Evolutionary conservation across 92 coral and sea anemone species (phyloP).

Genomic region (Epizoanthus ramosus): DNA sequence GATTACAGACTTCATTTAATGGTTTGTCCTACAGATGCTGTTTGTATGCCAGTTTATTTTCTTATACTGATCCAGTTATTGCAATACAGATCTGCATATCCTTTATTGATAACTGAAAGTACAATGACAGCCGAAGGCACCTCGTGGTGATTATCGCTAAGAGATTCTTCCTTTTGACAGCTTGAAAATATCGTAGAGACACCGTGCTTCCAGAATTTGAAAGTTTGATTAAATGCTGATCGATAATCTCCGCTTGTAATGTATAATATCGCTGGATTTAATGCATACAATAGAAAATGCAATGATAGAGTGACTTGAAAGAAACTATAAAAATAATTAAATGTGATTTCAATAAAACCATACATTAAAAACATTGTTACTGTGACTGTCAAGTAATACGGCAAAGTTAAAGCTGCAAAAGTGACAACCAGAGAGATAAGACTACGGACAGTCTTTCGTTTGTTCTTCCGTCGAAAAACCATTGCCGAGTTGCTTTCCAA

Average conservation of each 20-base stretch:
- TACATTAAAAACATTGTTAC: not conserved
- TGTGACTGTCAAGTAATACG: not conserved
- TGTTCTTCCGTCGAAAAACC: not conserved
- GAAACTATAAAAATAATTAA: not conserved
- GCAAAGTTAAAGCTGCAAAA: not conserved
- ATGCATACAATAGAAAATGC: not conserved
- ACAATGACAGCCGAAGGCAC: not conserved
- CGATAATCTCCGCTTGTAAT: conserved; percentile 14
- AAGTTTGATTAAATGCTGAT: conserved; percentile 2
- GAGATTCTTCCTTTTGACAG: not conserved
- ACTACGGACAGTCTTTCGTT: not conserved
- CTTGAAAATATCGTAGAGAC: not conserved
- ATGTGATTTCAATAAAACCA: not conserved
- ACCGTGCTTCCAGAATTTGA: not conserved
- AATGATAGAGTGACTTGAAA: not conserved
- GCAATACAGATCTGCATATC: too few relatives aligned
- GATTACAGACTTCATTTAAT: too few relatives aligned
- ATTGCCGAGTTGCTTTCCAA: not conserved
- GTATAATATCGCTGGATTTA: not conserved
- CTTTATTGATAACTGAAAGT: not conserved
- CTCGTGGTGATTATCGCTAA: not conserved
- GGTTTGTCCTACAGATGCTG: too few relatives aligned
- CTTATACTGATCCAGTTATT: too few relatives aligned
- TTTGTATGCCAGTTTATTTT: too few relatives aligned
- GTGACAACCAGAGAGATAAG: not conserved